A percentile compares a stretch with the other conserved stretches of the same genome.
Conservation (phyloP, 2,888 invertebrate genomes). For the Gymnocheta viridis region DNA sequence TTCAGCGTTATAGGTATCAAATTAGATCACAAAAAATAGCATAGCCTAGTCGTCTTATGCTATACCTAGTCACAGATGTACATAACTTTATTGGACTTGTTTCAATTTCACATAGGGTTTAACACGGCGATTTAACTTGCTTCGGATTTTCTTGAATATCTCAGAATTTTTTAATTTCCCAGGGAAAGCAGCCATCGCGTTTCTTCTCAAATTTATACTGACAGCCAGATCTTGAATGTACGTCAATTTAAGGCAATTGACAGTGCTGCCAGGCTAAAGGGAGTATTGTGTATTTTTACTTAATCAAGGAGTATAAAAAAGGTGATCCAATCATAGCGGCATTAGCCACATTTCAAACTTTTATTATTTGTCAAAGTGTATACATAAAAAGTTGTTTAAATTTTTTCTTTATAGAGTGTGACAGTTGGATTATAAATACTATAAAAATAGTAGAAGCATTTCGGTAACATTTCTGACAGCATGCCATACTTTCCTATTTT, state of each 20-base stretch:
- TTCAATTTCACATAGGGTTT: slow-evolving; percentile 69
- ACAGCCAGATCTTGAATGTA: slow-evolving; percentile 95
- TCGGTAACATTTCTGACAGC: too few species aligned
- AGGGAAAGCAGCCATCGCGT: slow-evolving; percentile 91
- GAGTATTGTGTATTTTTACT: not conserved
- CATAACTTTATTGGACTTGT: slow-evolving; percentile 60
- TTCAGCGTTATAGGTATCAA: slow-evolving; percentile 59
- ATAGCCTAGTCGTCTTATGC: slow-evolving; percentile 45
- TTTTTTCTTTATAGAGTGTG: not conserved
- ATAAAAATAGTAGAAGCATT: too few species aligned
- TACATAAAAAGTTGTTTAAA: not conserved
- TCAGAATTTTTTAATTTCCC: slow-evolving; percentile 82
- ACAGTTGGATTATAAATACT: too few species aligned
- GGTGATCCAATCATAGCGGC: not conserved
- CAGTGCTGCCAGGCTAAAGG: slow-evolving; percentile 23
- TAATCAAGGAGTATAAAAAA: not conserved
- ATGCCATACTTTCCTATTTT: too few species aligned
- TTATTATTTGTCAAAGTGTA: not conserved
- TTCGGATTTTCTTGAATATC: slow-evolving; percentile 73
- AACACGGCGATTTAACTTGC: slow-evolving; percentile 63
- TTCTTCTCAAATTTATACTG: slow-evolving; percentile 97
- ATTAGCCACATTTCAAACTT: not conserved
- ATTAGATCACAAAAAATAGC: slow-evolving; percentile 53
- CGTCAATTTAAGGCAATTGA: slow-evolving; percentile 87
- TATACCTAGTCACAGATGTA: slow-evolving; percentile 56